Base-by-base conservation (phyloP, 2,888 invertebrate genomes). In the Sarcophaga caerulescens region DNA sequence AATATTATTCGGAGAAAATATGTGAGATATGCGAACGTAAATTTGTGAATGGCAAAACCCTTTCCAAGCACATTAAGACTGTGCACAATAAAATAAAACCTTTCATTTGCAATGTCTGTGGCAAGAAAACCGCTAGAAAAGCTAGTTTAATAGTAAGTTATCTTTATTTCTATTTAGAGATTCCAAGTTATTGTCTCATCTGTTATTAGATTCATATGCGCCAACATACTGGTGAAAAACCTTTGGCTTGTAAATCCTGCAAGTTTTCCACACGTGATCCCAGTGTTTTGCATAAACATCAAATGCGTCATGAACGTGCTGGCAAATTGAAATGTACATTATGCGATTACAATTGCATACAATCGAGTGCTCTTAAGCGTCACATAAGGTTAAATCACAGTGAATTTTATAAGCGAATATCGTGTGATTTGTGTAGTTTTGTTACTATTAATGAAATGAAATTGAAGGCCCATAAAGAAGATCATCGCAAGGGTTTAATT, bases 181-280 rank as follows among this genome's bases (percentile, higher is more conserved):
- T 17, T 52, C 14, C 1, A 11, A 4, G 47, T 60, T 19, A 11
- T 75, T 66, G 19, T 47, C 35, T 59, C 4, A 73, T 60, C 19
- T 79, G n/a, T 81, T 88, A 91, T 5, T 90, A 95, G 94, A 94
- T 96, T 88, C 97, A 97, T 91, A 93, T 95, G 89, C 93, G 97
- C 14, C 96, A 96, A 88, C 97, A 97, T 89, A 96, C 96, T 0
- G 96, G 96, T 4, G 96, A 96, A 89, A 97, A 97, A 90, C 97
- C 97, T 0, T 95, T 96, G 88, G 94, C 95, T 76, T 97, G 97
- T 90, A 94, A 95, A 57, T 92, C 94, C 25, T 97, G 97, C 90
- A 94, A 94, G 12, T 97, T 96, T 90, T 94, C 94, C 85, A 96
- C 96, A 4, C 95, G 96, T 0, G 97, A 97, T 93, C 96, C 96